phyloP scores from a whole-genome alignment of 1,140 invertebrate genomes.

The Caerostris darwini region DNA sequence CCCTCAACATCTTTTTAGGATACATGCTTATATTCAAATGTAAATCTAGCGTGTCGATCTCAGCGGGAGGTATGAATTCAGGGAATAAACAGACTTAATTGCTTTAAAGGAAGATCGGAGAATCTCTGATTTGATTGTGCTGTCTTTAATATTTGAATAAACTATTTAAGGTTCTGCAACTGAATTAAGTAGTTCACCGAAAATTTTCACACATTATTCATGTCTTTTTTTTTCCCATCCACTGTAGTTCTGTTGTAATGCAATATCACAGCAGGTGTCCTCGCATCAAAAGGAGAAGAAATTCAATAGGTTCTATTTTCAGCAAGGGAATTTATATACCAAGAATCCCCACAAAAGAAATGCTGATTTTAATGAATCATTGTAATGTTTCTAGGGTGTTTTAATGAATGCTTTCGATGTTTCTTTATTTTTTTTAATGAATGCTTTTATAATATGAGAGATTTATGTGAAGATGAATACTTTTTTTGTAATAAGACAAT shows the following conservation, averaged over 20 bases:
- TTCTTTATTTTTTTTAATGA: too few relatives aligned
- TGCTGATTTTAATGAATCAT: too few relatives aligned
- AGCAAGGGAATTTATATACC: too few relatives aligned
- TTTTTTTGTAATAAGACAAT: too few relatives aligned
- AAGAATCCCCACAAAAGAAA: too few relatives aligned
- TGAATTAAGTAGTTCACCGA: background rate
- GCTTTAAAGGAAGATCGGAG: background rate
- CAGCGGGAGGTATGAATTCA: background rate
- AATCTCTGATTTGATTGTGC: background rate
- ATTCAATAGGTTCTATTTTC: background rate
- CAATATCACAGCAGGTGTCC: background rate
- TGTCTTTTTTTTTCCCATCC: background rate
- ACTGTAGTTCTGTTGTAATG: background rate
- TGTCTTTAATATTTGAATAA: background rate
- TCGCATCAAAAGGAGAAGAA: background rate
- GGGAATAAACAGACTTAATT: slow-evolving; percentile 47
- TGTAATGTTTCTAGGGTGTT: too few relatives aligned
- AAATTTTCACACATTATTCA: background rate
- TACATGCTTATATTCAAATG: slow-evolving; percentile 30
- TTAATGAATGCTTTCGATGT: too few relatives aligned
- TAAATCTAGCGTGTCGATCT: slow-evolving; percentile 1
- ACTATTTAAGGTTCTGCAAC: background rate
- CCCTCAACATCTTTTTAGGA: background rate
- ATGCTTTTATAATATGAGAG: too few relatives aligned
- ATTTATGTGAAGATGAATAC: too few relatives aligned